Base-by-base conservation (phyloP, 2,888 invertebrate species). In the Spodoptera littoralis region DNA sequence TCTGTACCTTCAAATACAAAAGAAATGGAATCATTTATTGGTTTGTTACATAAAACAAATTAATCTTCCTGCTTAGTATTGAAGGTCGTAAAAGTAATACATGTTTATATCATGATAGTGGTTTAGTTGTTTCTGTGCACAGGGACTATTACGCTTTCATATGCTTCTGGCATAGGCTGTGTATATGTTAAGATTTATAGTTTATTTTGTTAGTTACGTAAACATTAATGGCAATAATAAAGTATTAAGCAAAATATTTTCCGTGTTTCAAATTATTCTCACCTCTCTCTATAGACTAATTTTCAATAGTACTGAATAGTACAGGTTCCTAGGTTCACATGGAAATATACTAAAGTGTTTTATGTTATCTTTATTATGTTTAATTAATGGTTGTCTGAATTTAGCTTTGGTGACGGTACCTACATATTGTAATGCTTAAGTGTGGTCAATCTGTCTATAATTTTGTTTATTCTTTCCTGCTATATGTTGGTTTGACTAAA, bases 111-210 rank as follows among this genome's bases (percentile, higher is more conserved):
- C 6, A 30, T 30, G 36, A 27, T 36, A 36, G 36, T 36, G 8
- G 36, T 18, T 18, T 43, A 5, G 11, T 12, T 41, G 6, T 18
- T 18, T 18, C 18, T 63, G 18, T 46, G 6, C 36, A 47, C 52
- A 63, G 54, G 46, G 55, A 60, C 54, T 54, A 44, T 54, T 54
- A 44, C 8, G 72, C 72, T 72, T 73, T 57, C 6, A 27, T 69
- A 46, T 69, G 72, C 74, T 72, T 73, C 41, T 57, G 57, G 65
- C 59, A 53, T 56, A 52, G 44, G 57, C 46, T 65, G 54, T 73
- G 44, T 68, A 56, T 44, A 22, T 68, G 53, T 73, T 56, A 44
- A 45, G 6, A 36, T 30, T 30, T 30, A 57, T 52, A 57, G 56
- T 60, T 11, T 47, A 8, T 73, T 36, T 57, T 71, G 44, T 54